Conservation (phyloP, 2,797 vertebrate species). For the Protosalanx chinensis region DNA sequence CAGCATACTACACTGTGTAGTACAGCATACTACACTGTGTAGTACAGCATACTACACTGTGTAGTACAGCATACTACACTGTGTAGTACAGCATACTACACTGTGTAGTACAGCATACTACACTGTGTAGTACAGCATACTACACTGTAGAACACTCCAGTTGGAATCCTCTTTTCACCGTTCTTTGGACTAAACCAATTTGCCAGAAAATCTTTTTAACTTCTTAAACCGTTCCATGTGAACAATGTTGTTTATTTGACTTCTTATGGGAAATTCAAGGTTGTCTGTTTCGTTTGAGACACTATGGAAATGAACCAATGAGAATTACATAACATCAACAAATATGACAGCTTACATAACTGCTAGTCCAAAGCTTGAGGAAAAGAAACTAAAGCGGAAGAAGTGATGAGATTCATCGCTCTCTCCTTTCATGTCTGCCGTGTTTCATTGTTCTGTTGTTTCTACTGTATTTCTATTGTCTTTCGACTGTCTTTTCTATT, state of each 20-base stretch:
- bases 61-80: neutral
- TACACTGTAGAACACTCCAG: neutral
- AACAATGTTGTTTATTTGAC: too few relatives aligned
- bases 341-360: slow-evolving; percentile 3
- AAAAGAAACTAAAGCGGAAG: neutral
- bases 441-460: neutral
- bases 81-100: neutral
- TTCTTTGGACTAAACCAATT: neutral
- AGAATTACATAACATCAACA: slow-evolving; percentile 2
- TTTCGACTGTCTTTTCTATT: too few relatives aligned
- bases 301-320: neutral
- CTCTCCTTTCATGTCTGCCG: too few relatives aligned
- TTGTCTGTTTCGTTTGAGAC: neutral
- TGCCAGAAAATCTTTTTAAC: too few relatives aligned
- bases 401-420: neutral
- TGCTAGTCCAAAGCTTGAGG: neutral
- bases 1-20: too few relatives aligned
- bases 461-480: too few relatives aligned
- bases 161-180: slow-evolving; percentile 6
- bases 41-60: neutral
- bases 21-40: neutral
- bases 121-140: too few relatives aligned
- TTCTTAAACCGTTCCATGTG: too few relatives aligned
- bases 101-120: neutral
- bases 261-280: neutral